Base-by-base conservation (phyloP, 2,113 vertebrate genomes). In the Haliaeetus leucogaster region DNA sequence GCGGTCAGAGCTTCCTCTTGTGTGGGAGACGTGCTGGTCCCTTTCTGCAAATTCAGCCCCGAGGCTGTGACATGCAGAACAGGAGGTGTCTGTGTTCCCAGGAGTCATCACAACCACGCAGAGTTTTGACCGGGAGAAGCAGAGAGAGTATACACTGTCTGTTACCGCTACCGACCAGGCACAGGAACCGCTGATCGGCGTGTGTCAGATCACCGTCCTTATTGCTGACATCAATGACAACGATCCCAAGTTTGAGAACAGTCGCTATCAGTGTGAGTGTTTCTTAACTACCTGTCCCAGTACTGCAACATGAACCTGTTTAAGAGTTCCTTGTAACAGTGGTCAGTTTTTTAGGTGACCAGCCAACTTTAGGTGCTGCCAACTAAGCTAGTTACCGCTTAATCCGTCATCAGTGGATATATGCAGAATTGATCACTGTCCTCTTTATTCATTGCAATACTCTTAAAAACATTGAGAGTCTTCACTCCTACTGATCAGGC, bases 161-260 rank as follows among this genome's bases (percentile, higher is more conserved):
- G 98, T 99, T 43, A 99, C 98, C 0, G 99, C 99, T 23, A 99
- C 99, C 0, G 99, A 99, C 95, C 98, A 97, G 96, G 99, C 98
- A 1, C 98, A 97, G 82, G 99, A 99, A 68, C 99, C 99, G 0
- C 98, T 99, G 82, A 99, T 99, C 7, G 98, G 99, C 2, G 94
- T 99, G 86, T 99, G 99, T 78, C 98, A 97, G 97, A 67, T 99
- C 97, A 98, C 98, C 7, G 56, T 99, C 67, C 86, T 98, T 65
- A 97, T 99, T 53, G 96, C 95, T 5, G 99, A 99, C 30, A 67
- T 98, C 97, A 99, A 99, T 40, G 99, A 99, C 98, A 99, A 99
- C 9, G 97, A 98, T 9, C 99, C 99, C 43, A 99, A 98, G 66
- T 99, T 99, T 66, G 98, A 99, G 95, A 99, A 99, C 97, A 99